Conservation (phyloP, 2,888 invertebrate genomes). For the Thumatha senex region DNA sequence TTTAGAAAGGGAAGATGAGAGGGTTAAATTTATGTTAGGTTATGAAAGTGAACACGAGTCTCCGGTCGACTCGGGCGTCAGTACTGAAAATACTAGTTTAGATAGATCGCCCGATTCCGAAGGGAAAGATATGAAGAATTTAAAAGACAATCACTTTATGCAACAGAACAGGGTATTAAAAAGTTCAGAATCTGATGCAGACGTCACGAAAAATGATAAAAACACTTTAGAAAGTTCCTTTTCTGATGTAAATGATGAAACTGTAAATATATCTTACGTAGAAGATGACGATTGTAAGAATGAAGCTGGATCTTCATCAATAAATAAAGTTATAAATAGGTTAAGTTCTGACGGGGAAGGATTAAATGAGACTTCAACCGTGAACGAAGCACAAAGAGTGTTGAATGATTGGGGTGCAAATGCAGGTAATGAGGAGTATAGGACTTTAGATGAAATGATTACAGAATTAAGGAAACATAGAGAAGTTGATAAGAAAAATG, state of each 20-base stretch:
- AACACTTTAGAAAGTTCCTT: slow-evolving; percentile 65
- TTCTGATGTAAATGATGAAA: slow-evolving; percentile 50
- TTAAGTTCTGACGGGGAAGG: slow-evolving; percentile 55
- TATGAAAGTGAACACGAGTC: slow-evolving; percentile 79
- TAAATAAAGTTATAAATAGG: slow-evolving; percentile 53
- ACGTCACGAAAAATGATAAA: slow-evolving; percentile 41
- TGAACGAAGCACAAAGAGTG: slow-evolving; percentile 44
- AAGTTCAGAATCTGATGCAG: slow-evolving; percentile 47
- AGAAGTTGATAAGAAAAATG: slow-evolving; percentile 51
- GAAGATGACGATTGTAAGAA: slow-evolving; percentile 66
- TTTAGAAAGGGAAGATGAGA: slow-evolving; percentile 57
- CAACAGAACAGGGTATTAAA: slow-evolving; percentile 74
- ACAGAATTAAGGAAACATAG: slow-evolving; percentile 62
- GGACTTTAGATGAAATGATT: slow-evolving; percentile 65
- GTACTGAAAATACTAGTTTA: slow-evolving; percentile 88
- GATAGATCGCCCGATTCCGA: slow-evolving; percentile 86
- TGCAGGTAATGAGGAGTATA: slow-evolving; percentile 52
- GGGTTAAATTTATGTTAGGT: slow-evolving; percentile 75
- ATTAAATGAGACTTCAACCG: slow-evolving; percentile 44
- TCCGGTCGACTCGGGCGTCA: slow-evolving; percentile 86
- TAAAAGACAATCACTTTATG: slow-evolving; percentile 65
- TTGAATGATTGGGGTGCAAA: slow-evolving; percentile 58
- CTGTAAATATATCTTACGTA: slow-evolving; percentile 68
- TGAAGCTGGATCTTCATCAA: slow-evolving; percentile 67
- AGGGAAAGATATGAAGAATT: slow-evolving; percentile 57